Percentiles rank a stretch among this genome's conserved stretches.
Evolutionary conservation across 1,140 invertebrate species (phyloP).

Genomic region (Drosophila pseudoananassae): DNA sequence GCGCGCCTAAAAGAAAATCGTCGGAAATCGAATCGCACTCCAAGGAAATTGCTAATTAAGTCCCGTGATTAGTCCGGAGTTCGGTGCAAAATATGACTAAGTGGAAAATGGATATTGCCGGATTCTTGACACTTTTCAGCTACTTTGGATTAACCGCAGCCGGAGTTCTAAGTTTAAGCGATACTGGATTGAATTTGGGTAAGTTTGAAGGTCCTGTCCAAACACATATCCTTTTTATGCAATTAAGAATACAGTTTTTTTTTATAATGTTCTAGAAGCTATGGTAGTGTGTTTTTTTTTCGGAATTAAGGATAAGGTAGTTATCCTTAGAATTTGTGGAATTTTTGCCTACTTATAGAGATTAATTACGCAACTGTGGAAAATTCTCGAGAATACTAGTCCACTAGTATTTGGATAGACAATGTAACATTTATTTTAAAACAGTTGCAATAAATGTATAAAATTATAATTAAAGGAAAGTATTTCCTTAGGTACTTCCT

Average conservation of each 20-base stretch:
- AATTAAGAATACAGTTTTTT: background rate
- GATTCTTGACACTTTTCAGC: slow-evolving; percentile 9
- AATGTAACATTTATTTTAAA: background rate
- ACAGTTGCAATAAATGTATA: background rate
- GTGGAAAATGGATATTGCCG: slow-evolving; percentile 16
- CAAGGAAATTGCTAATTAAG: slow-evolving; percentile 15
- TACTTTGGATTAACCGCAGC: slow-evolving; percentile 16
- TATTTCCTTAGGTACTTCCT: too few species aligned
- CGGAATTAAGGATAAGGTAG: too few species aligned
- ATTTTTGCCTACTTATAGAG: background rate
- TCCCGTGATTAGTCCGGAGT: slow-evolving; percentile 20
- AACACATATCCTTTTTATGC: too few species aligned
- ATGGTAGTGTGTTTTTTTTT: background rate
- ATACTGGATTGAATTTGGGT: slow-evolving; percentile 28
- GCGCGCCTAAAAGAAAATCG: slow-evolving; percentile 20
- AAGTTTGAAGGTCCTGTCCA: background rate
- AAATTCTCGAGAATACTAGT: background rate
- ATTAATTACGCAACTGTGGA: background rate
- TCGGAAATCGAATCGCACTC: slow-evolving; percentile 11
- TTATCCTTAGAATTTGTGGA: too few species aligned
- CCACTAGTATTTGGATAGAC: background rate
- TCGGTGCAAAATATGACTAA: slow-evolving; percentile 34
- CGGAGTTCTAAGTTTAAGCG: background rate
- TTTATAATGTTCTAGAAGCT: too few species aligned
- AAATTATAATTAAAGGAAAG: background rate